phyloP scores from a whole-genome alignment of 2,113 vertebrate species.

The Falco punctatus region DNA sequence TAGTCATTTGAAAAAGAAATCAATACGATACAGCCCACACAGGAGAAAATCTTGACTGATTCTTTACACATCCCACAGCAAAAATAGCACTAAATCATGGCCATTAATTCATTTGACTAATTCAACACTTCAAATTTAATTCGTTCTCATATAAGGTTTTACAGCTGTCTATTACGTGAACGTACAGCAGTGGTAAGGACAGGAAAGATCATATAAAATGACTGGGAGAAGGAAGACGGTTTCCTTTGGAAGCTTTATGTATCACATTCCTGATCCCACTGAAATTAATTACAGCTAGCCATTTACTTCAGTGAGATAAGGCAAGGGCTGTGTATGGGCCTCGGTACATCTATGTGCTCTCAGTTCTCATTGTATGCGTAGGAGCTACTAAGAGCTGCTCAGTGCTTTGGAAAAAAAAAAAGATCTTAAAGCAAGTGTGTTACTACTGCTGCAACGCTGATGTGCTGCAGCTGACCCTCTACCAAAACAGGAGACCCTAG shows the following conservation, averaged over 20 bases:
- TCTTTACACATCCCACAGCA: conserved; percentile 2
- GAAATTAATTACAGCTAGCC: neutral
- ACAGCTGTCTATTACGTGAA: neutral
- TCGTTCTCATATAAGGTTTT: conserved; percentile 16
- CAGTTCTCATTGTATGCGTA: neutral
- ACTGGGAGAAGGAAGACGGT: neutral
- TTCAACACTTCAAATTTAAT: conserved; percentile 47
- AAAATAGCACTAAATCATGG: conserved; percentile 13
- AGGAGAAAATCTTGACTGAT: conserved; percentile 41
- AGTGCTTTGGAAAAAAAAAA: neutral
- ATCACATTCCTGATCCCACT: neutral
- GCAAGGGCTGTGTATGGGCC: neutral
- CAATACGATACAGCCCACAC: neutral
- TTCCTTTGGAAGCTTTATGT: conserved; percentile 4
- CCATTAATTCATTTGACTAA: conserved; percentile 39
- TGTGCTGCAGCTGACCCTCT: neutral
- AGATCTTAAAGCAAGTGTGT: neutral
- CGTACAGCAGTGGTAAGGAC: neutral
- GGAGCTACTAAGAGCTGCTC: neutral
- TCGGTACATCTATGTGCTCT: neutral
- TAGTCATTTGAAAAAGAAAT: conserved; percentile 58
- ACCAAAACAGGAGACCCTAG: neutral
- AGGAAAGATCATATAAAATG: neutral
- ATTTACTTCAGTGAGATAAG: neutral
- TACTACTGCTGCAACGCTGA: neutral